Percentiles rank a stretch among this genome's conserved stretches.
These are phyloP conservation scores for Sinopyrophorus schimmeli DNA, from an alignment of 2,888 invertebrate species.

Conservation along the genomic window DNA sequence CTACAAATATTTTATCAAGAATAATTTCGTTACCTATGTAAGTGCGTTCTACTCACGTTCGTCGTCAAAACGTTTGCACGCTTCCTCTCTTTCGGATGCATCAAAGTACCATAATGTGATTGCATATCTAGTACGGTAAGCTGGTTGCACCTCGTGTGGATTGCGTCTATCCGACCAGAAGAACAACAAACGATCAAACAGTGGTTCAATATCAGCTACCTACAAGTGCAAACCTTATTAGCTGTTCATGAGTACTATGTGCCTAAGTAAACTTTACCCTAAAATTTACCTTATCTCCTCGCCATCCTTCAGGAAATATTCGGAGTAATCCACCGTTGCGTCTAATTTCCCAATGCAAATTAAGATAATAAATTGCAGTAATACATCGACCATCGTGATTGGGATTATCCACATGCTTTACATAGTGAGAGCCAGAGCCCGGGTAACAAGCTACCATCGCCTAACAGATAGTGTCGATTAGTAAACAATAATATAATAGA, in stretches of 20 bases:
- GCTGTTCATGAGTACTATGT: neutral
- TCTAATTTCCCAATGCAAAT: constrained; percentile 88
- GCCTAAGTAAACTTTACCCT: neutral
- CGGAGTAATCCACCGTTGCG: constrained; percentile 85
- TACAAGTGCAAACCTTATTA: constrained; percentile 35
- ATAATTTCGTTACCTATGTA: neutral
- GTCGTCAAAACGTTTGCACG: constrained; percentile 61
- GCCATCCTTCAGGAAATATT: constrained; percentile 86
- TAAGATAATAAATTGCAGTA: constrained; percentile 97
- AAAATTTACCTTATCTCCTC: constrained; percentile 65
- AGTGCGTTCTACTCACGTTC: constrained; percentile 54
- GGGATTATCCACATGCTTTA: constrained; percentile 98
- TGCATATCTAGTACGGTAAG: constrained; percentile 85
- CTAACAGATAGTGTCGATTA: constrained; percentile 60
- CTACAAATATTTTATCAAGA: neutral
- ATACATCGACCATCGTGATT: constrained; percentile 95
- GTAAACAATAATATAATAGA: neutral
- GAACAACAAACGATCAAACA: constrained; percentile 91
- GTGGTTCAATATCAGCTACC: constrained; percentile 87
- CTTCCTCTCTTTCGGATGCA: constrained; percentile 77
- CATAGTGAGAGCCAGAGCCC: constrained; percentile 90
- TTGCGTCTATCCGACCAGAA: constrained; percentile 98
- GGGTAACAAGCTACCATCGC: constrained; percentile 99
- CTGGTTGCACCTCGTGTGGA: constrained; percentile 96
- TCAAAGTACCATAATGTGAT: constrained; percentile 94